Evolutionary conservation across 2,888 invertebrate genomes (phyloP).

Genomic region (Coelogynopora nodosa): DNA sequence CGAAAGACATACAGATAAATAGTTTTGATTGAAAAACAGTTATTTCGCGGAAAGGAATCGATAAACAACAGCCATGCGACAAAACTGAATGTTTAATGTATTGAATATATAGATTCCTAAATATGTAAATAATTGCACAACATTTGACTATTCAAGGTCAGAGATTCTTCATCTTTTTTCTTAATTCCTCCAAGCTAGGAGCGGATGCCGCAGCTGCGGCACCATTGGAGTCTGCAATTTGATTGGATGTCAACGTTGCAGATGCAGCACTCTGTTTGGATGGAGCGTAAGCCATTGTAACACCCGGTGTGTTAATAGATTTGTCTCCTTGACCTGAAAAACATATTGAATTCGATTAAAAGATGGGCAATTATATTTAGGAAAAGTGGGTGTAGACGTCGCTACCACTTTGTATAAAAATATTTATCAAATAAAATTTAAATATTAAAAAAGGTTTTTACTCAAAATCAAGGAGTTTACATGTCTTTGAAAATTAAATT

Average conservation of each 20-base stretch:
- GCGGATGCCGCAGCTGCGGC: neutral
- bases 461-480: too few relatives aligned
- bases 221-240: neutral
- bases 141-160: neutral
- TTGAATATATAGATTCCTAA: neutral
- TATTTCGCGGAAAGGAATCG: too few relatives aligned
- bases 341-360: neutral
- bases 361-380: too few relatives aligned
- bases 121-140: neutral
- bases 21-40: too few relatives aligned
- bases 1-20: too few relatives aligned
- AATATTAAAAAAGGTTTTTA: too few relatives aligned
- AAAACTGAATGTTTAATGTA: neutral
- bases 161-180: conserved; percentile 12
- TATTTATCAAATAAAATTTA: too few relatives aligned
- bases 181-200: neutral
- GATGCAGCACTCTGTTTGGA: neutral
- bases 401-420: too few relatives aligned
- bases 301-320: neutral
- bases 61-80: too few relatives aligned
- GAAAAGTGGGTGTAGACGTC: too few relatives aligned
- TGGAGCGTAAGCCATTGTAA: conserved; percentile 35
- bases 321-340: conserved; percentile 9
- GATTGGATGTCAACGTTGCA: neutral
- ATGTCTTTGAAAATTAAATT: too few relatives aligned